Base-by-base conservation (phyloP, 2,888 invertebrate species). In the Gryllus longicercus region DNA sequence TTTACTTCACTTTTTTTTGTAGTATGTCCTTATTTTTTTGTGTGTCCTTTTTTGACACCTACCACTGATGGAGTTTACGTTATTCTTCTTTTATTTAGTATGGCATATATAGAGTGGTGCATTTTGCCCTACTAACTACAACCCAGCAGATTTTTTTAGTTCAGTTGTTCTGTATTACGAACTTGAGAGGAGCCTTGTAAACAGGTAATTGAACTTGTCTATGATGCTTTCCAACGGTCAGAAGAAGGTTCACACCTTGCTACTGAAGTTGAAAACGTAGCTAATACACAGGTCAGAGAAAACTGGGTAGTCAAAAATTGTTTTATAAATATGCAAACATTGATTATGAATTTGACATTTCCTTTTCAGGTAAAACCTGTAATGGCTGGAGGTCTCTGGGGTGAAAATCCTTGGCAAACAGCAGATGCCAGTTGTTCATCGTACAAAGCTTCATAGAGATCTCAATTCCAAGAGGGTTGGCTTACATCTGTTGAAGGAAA, bases 1-100 rank as follows among this genome's bases (percentile, higher is more conserved):
- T 1, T 96, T 98, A 83, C 98, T 98, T 88, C 98, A 98, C 87
- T 98, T 98, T 0, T 96, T 96, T 97, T 96, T 0, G 96, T 98
- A 86, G 87, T 96, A 49, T 98, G 95, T 86, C 4, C 25, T 25
- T 25, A 25, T 25, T 25, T 2, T 25, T 25, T 25, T 25, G 25
- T 25, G 25, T 25, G 4, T 25, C 25, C 25, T 25, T 25, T 25
- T 25, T 25, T 25, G 25, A 25, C 4, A 25, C 4, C 25, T 25
- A 25, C 4, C 25, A 25, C 25, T 25, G 25, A 25, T 25, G 4
- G 25, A 25, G 0, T 25, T 25, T 25, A 25, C 4, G 2, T 25
- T 25, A 25, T 25, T 25, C 25, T 25, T 25, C 25, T 25, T 25
- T 25, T 25, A 25, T 25, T 25, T 25, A 25, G 25, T 96, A 25